Conservation (phyloP, 37 sponge, comb jelly and placozoan genomes). For the Trichoplax adhaerens region DNA sequence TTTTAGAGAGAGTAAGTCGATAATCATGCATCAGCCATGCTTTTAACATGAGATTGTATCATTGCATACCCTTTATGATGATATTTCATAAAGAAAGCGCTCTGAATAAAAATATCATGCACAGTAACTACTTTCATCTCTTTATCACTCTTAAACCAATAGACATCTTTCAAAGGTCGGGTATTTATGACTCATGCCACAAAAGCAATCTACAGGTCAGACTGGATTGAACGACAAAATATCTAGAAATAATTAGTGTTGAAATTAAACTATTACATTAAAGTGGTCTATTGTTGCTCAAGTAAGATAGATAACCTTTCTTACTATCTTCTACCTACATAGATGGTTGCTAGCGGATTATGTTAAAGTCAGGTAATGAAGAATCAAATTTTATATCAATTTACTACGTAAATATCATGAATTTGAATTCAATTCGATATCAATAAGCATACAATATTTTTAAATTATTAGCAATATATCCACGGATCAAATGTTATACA, state of each 20-base stretch:
- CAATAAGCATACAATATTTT: too few species aligned
- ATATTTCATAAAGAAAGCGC: too few species aligned
- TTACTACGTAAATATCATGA: too few species aligned
- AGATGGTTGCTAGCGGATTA: conserved; percentile 96
- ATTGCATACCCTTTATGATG: too few species aligned
- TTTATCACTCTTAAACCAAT: background rate
- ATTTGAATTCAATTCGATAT: too few species aligned
- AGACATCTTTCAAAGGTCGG: conserved; percentile 86
- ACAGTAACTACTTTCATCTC: too few species aligned
- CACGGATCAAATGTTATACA: conserved; percentile 80
- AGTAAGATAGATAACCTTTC: background rate
- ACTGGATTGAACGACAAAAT: background rate
- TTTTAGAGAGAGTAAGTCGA: conserved; percentile 43
- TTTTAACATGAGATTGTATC: too few species aligned
- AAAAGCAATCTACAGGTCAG: conserved; percentile 70
- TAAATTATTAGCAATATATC: conserved; percentile 55
- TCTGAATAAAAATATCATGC: too few species aligned
- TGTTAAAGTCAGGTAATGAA: conserved; percentile 83
- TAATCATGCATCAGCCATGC: too few species aligned
- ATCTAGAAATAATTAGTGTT: background rate
- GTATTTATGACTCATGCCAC: conserved; percentile 99
- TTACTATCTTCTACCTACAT: background rate
- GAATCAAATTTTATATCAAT: background rate
- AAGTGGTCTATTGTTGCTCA: background rate
- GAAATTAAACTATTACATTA: background rate